phyloP scores from a whole-genome alignment of 2,888 invertebrate species.

The Iselma pallidipennis region DNA sequence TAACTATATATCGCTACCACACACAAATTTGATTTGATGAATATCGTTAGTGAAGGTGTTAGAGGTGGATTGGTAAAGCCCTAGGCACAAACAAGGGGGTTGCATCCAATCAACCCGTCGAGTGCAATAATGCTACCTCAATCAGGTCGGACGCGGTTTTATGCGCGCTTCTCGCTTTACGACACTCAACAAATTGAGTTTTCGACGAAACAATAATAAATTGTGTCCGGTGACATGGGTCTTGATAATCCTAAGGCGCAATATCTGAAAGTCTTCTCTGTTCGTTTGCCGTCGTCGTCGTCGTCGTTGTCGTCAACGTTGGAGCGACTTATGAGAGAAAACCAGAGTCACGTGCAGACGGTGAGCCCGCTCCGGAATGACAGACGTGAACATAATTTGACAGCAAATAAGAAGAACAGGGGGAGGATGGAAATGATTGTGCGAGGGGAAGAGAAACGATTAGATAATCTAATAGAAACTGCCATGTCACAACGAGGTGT shows the following conservation, averaged over 20 bases:
- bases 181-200: slow-evolving; percentile 46
- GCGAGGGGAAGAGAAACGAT: slow-evolving; percentile 49
- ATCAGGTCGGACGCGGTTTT: slow-evolving; percentile 25
- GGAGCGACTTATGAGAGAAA: slow-evolving; percentile 39
- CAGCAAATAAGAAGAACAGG: slow-evolving; percentile 55
- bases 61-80: background rate
- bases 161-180: slow-evolving; percentile 31
- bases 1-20: slow-evolving; percentile 6
- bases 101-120: slow-evolving; percentile 32
- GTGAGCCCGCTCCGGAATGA: slow-evolving; percentile 52
- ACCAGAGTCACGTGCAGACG: slow-evolving; percentile 49
- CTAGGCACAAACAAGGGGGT: slow-evolving; percentile 37
- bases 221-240: slow-evolving; percentile 43
- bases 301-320: slow-evolving; percentile 13
- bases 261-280: slow-evolving; percentile 16
- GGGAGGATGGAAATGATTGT: slow-evolving; percentile 54
- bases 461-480: slow-evolving; percentile 47
- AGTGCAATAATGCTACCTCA: slow-evolving; percentile 22
- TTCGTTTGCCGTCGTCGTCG: slow-evolving; percentile 29
- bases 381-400: slow-evolving; percentile 57
- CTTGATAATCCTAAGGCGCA: slow-evolving; percentile 36
- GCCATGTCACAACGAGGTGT: slow-evolving; percentile 46
- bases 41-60: background rate
- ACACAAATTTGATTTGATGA: background rate
- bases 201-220: slow-evolving; percentile 47